A percentile compares a stretch with the other conserved stretches of the same genome.
These are phyloP conservation scores for Glaucidium brasilianum DNA, from an alignment of 2,113 vertebrate species.

Conservation along the genomic window DNA sequence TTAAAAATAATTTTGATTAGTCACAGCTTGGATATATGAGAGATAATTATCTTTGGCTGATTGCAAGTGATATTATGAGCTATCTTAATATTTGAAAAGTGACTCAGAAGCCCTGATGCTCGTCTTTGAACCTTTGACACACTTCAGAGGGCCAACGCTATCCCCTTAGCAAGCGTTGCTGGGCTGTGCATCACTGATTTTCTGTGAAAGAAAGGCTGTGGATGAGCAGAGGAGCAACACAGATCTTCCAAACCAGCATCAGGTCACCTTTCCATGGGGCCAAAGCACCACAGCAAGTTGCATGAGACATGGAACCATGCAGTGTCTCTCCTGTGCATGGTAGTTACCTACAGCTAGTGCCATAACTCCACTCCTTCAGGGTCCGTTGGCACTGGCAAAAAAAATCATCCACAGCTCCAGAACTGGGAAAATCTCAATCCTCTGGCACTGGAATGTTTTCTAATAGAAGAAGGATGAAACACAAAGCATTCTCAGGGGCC, in stretches of 20 bases:
- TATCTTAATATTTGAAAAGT: slow-evolving; percentile 14
- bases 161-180: background rate
- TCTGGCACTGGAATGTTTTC: background rate
- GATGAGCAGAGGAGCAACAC: background rate
- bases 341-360: background rate
- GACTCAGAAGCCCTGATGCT: background rate
- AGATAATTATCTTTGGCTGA: background rate
- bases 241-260: background rate
- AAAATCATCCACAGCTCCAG: background rate
- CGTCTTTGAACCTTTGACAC: background rate
- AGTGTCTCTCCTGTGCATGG: background rate
- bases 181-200: background rate
- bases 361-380: background rate
- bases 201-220: background rate
- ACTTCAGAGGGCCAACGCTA: background rate
- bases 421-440: background rate
- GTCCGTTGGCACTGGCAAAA: background rate
- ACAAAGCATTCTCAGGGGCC: background rate
- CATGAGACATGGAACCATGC: background rate
- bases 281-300: background rate
- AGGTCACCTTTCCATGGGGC: background rate
- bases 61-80: background rate
- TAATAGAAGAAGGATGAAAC: background rate
- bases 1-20: background rate
- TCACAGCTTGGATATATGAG: background rate